Percentiles rank a stretch among this genome's conserved stretches.
Evolutionary conservation across 1,140 invertebrate genomes (phyloP).

Genomic region (Chlorops oryzae): DNA sequence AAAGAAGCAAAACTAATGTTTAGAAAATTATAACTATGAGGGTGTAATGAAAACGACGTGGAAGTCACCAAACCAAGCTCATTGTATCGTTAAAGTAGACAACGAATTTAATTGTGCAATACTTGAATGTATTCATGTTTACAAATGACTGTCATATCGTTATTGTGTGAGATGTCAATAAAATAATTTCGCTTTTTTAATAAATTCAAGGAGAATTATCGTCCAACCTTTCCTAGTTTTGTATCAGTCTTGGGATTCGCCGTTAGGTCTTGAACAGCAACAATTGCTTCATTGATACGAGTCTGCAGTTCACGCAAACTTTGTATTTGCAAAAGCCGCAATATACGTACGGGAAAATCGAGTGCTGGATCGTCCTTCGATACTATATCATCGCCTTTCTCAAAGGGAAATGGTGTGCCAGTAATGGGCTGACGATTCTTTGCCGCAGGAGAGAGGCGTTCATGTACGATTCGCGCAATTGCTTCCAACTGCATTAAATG

Average conservation of each 20-base stretch:
- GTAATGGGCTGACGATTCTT: constrained; percentile 60
- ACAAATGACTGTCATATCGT: no score
- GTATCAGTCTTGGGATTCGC: constrained; percentile 97
- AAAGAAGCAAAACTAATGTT: no score
- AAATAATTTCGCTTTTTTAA: neutral
- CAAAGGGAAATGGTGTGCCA: constrained; percentile 62
- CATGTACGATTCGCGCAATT: constrained; percentile 61
- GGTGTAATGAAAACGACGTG: no score
- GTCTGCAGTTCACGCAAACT: constrained; percentile 89
- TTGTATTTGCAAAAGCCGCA: constrained; percentile 84
- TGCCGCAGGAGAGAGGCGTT: constrained; percentile 60
- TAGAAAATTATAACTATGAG: no score
- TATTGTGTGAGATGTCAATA: neutral
- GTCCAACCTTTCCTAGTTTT: constrained; percentile 86
- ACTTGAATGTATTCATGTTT: no score
- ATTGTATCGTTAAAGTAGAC: no score
- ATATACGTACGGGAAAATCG: constrained; percentile 73
- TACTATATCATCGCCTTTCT: constrained; percentile 46
- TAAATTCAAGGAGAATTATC: no score
- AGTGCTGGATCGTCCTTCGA: constrained; percentile 58
- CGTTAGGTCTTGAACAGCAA: constrained; percentile 84
- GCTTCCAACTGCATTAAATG: constrained; percentile 72
- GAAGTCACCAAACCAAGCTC: no score
- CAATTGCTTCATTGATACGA: constrained; percentile 89
- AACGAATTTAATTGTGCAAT: no score